phyloP scores from a whole-genome alignment of 2,797 vertebrate species.

The Morus bassanus region DNA sequence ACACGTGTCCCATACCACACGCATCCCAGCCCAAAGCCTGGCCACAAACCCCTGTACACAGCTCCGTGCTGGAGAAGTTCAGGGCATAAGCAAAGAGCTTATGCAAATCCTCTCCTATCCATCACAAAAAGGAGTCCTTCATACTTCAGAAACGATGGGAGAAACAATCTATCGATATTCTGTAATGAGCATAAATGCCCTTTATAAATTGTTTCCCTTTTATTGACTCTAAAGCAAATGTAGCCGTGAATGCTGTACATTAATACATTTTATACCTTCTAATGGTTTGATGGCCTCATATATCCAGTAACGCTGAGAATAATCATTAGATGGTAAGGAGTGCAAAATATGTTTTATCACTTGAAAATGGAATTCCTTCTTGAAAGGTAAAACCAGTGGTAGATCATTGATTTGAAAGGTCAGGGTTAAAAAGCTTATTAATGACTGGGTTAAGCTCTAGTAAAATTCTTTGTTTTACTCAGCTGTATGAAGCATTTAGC shows the following conservation, averaged over 20 bases:
- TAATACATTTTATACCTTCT: constrained; percentile 74
- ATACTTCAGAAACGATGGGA: constrained; percentile 59
- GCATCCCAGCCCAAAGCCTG: neutral
- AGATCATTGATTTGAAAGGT: constrained; percentile 76
- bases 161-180: constrained; percentile 71
- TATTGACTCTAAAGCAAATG: constrained; percentile 78
- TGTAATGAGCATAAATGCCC: constrained; percentile 64
- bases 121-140: constrained; percentile 60
- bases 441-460: constrained; percentile 71
- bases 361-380: constrained; percentile 74
- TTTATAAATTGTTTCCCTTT: constrained; percentile 76
- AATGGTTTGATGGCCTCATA: constrained; percentile 73
- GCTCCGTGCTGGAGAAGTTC: neutral
- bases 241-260: constrained; percentile 63
- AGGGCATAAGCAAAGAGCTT: neutral
- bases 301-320: constrained; percentile 66
- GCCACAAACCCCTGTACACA: neutral
- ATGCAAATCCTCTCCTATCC: constrained; percentile 48
- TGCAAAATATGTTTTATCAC: constrained; percentile 72
- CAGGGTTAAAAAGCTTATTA: constrained; percentile 77
- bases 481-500: constrained; percentile 69
- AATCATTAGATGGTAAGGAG: constrained; percentile 72
- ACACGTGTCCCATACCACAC: neutral
- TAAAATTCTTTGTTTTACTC: constrained; percentile 68
- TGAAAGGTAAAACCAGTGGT: constrained; percentile 75